Evolutionary conservation across 1,140 invertebrate species (phyloP).

Genomic region (Diabrotica undecimpunctata): DNA sequence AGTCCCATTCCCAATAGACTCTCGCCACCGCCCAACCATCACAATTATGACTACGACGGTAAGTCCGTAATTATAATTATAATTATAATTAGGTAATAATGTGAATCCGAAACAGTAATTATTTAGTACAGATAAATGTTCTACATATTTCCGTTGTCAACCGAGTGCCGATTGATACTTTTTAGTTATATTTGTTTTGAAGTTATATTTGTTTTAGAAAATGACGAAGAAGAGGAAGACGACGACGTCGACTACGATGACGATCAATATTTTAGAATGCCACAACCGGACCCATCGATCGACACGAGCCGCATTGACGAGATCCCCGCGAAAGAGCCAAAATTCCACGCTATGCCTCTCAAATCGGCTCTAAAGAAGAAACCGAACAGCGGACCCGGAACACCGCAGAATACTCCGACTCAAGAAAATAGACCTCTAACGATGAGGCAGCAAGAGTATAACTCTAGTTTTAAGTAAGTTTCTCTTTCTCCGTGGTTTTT

Average conservation of each 20-base stretch:
- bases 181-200: no score
- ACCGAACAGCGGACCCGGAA: constrained; percentile 58
- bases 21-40: constrained; percentile 46
- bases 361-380: constrained; percentile 89
- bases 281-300: constrained; percentile 61
- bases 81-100: neutral
- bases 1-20: constrained; percentile 65
- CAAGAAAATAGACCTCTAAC: constrained; percentile 68
- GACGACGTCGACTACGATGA: constrained; percentile 54
- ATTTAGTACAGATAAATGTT: no score
- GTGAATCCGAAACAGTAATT: neutral
- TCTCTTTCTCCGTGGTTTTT: neutral
- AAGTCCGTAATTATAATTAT: no score
- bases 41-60: constrained; percentile 66
- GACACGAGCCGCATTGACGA: constrained; percentile 82
- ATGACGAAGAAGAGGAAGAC: constrained; percentile 39
- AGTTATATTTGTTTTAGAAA: neutral
- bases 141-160: no score
- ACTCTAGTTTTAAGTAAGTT: constrained; percentile 58
- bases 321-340: constrained; percentile 84
- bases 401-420: constrained; percentile 69
- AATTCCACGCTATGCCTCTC: constrained; percentile 81
- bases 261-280: constrained; percentile 54
- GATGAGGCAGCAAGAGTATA: constrained; percentile 64
- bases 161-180: no score